phyloP scores from a whole-genome alignment of 2,797 vertebrate genomes.

The Liasis olivaceus region DNA sequence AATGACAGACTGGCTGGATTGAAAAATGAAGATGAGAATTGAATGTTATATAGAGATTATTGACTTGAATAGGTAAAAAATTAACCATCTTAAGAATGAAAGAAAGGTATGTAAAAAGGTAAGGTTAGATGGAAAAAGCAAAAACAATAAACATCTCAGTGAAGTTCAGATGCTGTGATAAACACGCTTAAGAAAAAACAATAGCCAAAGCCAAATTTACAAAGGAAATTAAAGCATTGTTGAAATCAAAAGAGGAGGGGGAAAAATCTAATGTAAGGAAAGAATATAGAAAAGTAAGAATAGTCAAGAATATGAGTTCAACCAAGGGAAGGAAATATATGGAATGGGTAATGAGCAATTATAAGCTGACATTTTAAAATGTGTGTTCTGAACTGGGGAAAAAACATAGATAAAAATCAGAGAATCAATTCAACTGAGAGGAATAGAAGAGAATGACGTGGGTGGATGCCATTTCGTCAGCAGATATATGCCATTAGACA shows the following conservation, averaged over 20 bases:
- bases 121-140: background rate
- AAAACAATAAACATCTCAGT: background rate
- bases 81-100: slow-evolving; percentile 1
- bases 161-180: background rate
- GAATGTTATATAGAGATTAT: background rate
- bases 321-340: background rate
- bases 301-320: background rate
- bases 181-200: background rate
- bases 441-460: background rate
- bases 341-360: too few relatives aligned
- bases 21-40: background rate
- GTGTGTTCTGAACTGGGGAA: background rate
- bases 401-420: background rate
- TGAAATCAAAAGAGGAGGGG: background rate
- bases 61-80: background rate
- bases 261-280: background rate
- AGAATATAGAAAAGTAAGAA: background rate
- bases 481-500: background rate
- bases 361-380: background rate
- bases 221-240: background rate
- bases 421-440: background rate
- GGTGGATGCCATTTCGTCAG: background rate
- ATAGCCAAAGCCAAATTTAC: background rate
- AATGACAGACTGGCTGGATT: background rate
- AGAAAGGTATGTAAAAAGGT: background rate